Conservation (phyloP, 2,888 invertebrate species). For the Rosalia funebris region DNA sequence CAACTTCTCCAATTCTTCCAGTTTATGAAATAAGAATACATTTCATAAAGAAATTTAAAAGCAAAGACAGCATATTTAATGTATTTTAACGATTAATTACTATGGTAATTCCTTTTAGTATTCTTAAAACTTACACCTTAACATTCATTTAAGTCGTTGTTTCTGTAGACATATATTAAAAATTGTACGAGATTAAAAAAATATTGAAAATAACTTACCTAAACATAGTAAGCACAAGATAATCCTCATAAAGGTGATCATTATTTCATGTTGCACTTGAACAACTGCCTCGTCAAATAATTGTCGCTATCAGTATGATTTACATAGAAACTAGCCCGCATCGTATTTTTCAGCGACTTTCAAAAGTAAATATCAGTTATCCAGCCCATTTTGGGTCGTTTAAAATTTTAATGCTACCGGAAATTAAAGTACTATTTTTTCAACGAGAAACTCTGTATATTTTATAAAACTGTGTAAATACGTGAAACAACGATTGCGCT, state of each 20-base stretch:
- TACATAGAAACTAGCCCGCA: not conserved
- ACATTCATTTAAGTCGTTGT: too few relatives aligned
- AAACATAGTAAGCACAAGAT: not conserved
- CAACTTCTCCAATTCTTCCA: too few relatives aligned
- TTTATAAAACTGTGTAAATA: not conserved
- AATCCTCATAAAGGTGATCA: conserved; percentile 4
- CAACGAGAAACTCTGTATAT: not conserved
- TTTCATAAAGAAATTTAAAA: too few relatives aligned
- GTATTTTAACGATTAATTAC: too few relatives aligned
- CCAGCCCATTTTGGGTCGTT: not conserved
- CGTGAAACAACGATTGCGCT: not conserved
- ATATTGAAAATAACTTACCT: conserved; percentile 14
- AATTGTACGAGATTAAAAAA: too few relatives aligned
- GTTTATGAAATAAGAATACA: too few relatives aligned
- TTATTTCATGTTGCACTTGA: not conserved
- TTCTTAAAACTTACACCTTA: too few relatives aligned
- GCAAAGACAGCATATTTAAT: too few relatives aligned
- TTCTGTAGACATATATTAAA: too few relatives aligned
- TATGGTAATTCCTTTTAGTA: too few relatives aligned
- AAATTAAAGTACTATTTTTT: conserved; percentile 3
- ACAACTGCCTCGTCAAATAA: not conserved
- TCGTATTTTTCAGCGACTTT: not conserved
- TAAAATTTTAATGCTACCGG: not conserved
- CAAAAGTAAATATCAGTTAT: not conserved
- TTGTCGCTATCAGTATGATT: not conserved